Base-by-base conservation (phyloP, 2,888 invertebrate species). In the Ischnura elegans region DNA sequence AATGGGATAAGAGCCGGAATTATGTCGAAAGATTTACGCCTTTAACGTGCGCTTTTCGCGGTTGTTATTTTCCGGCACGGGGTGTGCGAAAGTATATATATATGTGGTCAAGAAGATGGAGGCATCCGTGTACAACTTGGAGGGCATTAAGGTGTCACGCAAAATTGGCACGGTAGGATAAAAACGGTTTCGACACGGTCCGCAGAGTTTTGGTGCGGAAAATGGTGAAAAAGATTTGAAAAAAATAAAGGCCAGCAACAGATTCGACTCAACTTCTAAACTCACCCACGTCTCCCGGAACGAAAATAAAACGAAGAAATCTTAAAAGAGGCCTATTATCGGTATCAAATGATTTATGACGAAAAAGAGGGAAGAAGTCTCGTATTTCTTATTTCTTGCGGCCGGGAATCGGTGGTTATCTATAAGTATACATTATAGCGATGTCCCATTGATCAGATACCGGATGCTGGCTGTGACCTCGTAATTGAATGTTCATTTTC, bases 371-470 rank as follows among this genome's bases (percentile, higher is more conserved):
- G 36, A 36, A 29, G 29, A 10, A 36, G 36, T 25, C 76, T 6
- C n/a, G n/a, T n/a, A n/a, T n/a, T n/a, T n/a, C n/a, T n/a, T n/a
- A n/a, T n/a, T 76, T n/a, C 16, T 76, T 36, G 36, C 76, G 76
- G 36, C 76, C 13, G 76, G 2, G 76, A 76, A 76, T 76, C 76
- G 36, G 76, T 25, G 76, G 76, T 76, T 61, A n/a, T n/a, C n/a
- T 76, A 36, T 19, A 51, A 76, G 76, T 76, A 76, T 76, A 76
- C 36, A 76, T 76, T 76, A 76, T 76, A 29, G 76, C 76, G 76
- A 76, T 76, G 76, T 36, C 76, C 76, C 76, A 76, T 76, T 76
- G 76, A 76, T 76, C 76, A 76, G 76, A n/a, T 76, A 36, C 76
- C 76, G 76, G 76, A 76, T 76, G 76, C 76, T 36, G 76, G 76